Evolutionary conservation across 2,113 vertebrate genomes (phyloP).

Genomic region (Odontesthes bonariensis): DNA sequence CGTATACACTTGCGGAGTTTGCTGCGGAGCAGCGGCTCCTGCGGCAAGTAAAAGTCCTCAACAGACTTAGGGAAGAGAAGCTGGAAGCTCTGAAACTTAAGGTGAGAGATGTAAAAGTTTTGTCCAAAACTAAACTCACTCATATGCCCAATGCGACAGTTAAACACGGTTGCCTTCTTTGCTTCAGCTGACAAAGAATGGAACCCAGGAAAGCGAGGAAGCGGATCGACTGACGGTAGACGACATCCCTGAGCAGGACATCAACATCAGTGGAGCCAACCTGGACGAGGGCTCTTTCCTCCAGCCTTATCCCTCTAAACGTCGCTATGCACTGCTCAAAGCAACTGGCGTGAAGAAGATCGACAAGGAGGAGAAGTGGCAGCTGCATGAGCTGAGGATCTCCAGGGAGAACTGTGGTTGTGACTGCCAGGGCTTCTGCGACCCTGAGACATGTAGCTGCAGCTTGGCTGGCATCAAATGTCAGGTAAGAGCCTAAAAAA

Average conservation of each 20-base stretch:
- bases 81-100: constrained; percentile 88
- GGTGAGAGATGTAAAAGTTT: constrained; percentile 66
- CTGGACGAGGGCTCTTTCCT: constrained; percentile 90
- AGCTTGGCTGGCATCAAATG: constrained; percentile 95
- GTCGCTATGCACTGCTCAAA: constrained; percentile 89
- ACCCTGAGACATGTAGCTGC: constrained; percentile 95
- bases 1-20: constrained; percentile 91
- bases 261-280: constrained; percentile 82
- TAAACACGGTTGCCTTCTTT: background rate
- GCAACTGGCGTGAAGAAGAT: constrained; percentile 92
- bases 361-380: constrained; percentile 93
- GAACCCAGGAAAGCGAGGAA: constrained; percentile 87
- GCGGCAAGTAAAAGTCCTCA: constrained; percentile 88
- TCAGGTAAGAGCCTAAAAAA: constrained; percentile 84
- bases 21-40: constrained; percentile 86
- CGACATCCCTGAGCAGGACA: constrained; percentile 88
- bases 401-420: constrained; percentile 96
- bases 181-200: constrained; percentile 88
- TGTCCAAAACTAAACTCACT: background rate
- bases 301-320: constrained; percentile 90
- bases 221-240: constrained; percentile 89
- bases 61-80: constrained; percentile 91
- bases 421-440: constrained; percentile 91
- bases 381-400: constrained; percentile 90
- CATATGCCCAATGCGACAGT: background rate